Conservation (phyloP, 2,797 vertebrate genomes). For the Notoglanidium macrostoma region DNA sequence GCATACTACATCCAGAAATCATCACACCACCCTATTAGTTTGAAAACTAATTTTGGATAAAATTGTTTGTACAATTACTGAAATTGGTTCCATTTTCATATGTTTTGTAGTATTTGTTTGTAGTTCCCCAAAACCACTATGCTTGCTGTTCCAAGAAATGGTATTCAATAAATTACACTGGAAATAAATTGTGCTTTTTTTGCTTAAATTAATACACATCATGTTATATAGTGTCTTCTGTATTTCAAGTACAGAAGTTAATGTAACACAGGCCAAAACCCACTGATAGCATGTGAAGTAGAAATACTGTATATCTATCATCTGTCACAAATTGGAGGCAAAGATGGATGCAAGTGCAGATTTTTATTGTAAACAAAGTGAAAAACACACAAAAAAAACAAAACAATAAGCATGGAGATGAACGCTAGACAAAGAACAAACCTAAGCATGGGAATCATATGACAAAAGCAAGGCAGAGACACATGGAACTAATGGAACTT, state of each 20-base stretch:
- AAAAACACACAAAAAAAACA: too few relatives aligned
- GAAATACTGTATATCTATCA: not conserved
- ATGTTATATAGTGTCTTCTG: not conserved
- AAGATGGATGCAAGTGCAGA: too few relatives aligned
- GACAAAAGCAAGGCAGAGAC: too few relatives aligned
- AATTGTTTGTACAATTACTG: not conserved
- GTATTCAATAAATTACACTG: not conserved
- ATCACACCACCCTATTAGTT: not conserved
- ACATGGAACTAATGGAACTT: too few relatives aligned
- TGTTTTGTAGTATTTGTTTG: not conserved
- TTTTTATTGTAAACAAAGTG: too few relatives aligned
- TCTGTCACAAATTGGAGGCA: too few relatives aligned
- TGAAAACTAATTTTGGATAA: not conserved
- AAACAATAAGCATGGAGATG: too few relatives aligned
- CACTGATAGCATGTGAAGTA: not conserved
- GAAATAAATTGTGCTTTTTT: not conserved
- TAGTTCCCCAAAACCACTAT: not conserved
- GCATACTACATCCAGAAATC: not conserved
- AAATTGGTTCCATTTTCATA: not conserved
- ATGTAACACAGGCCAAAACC: not conserved
- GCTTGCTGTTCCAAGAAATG: not conserved
- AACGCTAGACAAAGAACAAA: too few relatives aligned
- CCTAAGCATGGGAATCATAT: too few relatives aligned
- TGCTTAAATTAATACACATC: not conserved
- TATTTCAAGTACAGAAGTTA: not conserved